Base-by-base conservation (phyloP, 35 echinoderm and acorn worm genomes). In the Nesometra sesokonis region DNA sequence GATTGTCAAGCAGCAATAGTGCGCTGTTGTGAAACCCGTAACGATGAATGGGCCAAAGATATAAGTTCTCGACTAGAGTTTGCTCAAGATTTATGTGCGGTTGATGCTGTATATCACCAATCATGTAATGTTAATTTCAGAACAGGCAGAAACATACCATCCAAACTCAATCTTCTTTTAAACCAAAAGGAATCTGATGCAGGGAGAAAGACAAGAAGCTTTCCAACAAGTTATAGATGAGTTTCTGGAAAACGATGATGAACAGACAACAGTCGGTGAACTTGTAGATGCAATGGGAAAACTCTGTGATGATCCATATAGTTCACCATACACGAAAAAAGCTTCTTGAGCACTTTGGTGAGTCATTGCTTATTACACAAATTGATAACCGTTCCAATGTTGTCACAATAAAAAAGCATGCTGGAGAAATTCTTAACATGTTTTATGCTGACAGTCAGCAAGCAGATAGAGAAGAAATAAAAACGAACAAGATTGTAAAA, bases 251-350 rank as follows among this genome's bases (percentile, higher is more conserved):
- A 87, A 87, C 80, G 86, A 87, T 87, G 86, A 80, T 31, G 77
- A 80, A 46, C 88, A 93, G 80, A 87, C 80, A 2, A 90, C 84
- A 82, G 46, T 93, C n/a, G n/a, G n/a, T 43, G 39, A 43, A 43
- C 39, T 43, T 43, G 39, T 43, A 43, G 39, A 43, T 43, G 4
- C 39, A 7, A 15, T 43, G 39, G 39, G 39, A 43, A 15, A 43
- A 15, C 39, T 7, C 4, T 43, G 39, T 43, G 39, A 15, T 43
- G 39, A 43, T 43, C 39, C 39, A 7, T 4, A 43, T 15, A 7
- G 39, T 15, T 15, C 15, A 7, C 39, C 39, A 43, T 43, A 43
- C 39, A 43, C 15, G 39, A 43, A 43, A 43, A 43, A 43, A 43
- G 5, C 39, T 43, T 15, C 39, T 43, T 7, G 39, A 43, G 4